A percentile compares a stretch with the other conserved stretches of the same genome.
These are phyloP conservation scores for Diphyllodes magnificus DNA, from an alignment of 2,113 vertebrate species.

Conservation along the genomic window DNA sequence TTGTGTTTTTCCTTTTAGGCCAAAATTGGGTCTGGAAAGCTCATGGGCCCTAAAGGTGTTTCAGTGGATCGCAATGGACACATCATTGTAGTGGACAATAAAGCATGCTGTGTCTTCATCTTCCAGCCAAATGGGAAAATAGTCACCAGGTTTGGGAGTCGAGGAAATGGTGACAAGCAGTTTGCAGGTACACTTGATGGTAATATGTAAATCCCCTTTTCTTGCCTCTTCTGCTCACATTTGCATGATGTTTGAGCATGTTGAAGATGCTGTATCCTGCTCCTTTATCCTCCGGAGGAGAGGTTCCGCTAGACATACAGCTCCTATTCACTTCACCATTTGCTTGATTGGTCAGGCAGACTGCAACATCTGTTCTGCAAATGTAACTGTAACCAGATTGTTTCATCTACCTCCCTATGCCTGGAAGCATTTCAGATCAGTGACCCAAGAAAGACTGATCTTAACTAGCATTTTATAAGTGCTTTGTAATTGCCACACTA, in stretches of 20 bases:
- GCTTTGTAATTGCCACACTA: background rate
- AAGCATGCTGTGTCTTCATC: constrained; percentile 95
- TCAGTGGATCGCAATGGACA: constrained; percentile 94
- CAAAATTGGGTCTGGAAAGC: constrained; percentile 94
- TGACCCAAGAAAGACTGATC: background rate
- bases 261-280: constrained; percentile 11
- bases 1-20: constrained; percentile 68
- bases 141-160: constrained; percentile 93
- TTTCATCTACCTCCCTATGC: background rate
- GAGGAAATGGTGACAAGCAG: constrained; percentile 95
- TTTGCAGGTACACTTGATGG: constrained; percentile 92
- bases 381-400: background rate
- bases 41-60: constrained; percentile 97
- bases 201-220: constrained; percentile 75
- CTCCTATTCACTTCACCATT: background rate
- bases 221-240: constrained; percentile 63
- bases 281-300: background rate
- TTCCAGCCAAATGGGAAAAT: constrained; percentile 96
- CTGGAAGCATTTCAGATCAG: background rate
- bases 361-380: constrained; percentile 4
- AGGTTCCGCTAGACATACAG: background rate
- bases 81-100: constrained; percentile 97
- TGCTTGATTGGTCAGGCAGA: background rate
- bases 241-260: constrained; percentile 71
- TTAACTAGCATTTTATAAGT: background rate